Evolutionary conservation across 2,888 invertebrate genomes (phyloP), one percentile per base, ranked within the genome.

Genomic region (Muschampia plurimacula): DNA sequence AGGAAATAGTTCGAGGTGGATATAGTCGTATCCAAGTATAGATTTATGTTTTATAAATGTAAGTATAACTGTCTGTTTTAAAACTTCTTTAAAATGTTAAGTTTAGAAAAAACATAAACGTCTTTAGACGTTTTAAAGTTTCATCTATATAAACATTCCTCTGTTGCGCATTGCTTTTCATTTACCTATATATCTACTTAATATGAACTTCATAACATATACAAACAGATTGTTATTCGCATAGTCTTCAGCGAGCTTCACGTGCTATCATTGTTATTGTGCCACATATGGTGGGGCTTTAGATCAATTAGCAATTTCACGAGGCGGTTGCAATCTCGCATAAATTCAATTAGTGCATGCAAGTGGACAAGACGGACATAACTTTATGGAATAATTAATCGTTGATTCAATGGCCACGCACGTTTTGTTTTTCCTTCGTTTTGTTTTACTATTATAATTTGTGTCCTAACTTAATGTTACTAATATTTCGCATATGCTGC

Each of bases 301-400:
- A 86, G 84, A 90, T 90, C 89, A 90, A 91, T 90, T 90, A 90
- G 84, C 84, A 86, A 85, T 89, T 88, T 89, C 84, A 84, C 80
- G 81, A 80, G 79, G 80, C 84, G 83, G 84, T 84, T 84, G 83
- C 83, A 84, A 84, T 86, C 84, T 86, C 86, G 88, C 89, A 91
- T 91, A 91, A 89, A 91, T 91, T 91, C 90, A 91, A 91, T 91
- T 89, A 91, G 85, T 60, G 41, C 52, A 41, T 57, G 15, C 57
- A 67, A 67, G 63, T 64, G 65, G 60, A 71, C 66, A 60, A 78
- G 79, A 75, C 78, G 84, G 83, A 87, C 85, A 84, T 84, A 84
- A 86, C 83, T 87, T 86, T 87, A 86, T 89, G 83, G 89, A 90
- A 89, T 89, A 89, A 89, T 88, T 86, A 87, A 89, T 89, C 81